Conservation (phyloP, 2,113 vertebrate genomes). For the Limnothrissa miodon region DNA sequence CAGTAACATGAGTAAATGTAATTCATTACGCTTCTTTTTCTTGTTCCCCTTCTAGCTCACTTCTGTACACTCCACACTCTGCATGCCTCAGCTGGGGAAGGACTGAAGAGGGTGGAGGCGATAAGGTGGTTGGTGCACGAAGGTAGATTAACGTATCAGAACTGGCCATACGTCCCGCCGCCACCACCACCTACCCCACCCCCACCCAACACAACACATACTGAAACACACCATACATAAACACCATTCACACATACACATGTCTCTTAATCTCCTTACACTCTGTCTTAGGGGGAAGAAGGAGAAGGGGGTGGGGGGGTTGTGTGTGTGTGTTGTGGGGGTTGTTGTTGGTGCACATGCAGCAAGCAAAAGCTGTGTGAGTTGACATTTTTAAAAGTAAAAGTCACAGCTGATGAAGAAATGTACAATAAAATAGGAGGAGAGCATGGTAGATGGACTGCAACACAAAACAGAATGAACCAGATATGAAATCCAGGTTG, state of each 20-base stretch:
- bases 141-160: conserved; percentile 36
- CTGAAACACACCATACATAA: not conserved
- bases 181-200: not conserved
- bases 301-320: not conserved
- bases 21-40: not conserved
- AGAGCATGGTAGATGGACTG: not conserved
- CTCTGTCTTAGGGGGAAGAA: not conserved
- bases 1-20: no score
- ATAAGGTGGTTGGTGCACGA: not conserved
- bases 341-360: no score
- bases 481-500: no score
- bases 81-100: not conserved
- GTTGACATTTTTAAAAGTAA: not conserved
- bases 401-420: not conserved
- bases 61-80: not conserved
- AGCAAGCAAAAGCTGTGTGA: no score
- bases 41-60: not conserved
- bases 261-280: not conserved
- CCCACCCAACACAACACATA: not conserved
- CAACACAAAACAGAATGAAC: not conserved
- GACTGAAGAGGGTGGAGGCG: not conserved
- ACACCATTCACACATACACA: conserved; percentile 9
- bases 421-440: not conserved
- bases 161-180: not conserved
- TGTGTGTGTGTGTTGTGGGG: not conserved